phyloP scores from a whole-genome alignment of 2,888 invertebrate genomes.

The Leucoptera coffeella region DNA sequence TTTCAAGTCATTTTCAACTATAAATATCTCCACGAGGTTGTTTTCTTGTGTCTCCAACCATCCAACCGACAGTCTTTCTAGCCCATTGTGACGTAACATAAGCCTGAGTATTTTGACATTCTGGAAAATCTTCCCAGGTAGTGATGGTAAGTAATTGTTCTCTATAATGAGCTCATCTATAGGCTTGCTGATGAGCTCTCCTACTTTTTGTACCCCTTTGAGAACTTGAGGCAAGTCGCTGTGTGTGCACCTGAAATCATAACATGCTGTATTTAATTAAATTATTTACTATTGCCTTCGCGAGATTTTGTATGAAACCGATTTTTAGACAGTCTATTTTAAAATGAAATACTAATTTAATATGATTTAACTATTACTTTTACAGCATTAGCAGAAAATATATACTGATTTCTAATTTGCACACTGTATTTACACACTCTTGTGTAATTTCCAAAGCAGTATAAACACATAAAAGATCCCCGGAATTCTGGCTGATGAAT shows the following conservation, averaged over 20 bases:
- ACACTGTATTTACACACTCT: too few species aligned
- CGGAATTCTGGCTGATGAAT: too few species aligned
- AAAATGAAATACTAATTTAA: too few species aligned
- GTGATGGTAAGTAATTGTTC: slow-evolving; percentile 77
- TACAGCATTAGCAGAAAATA: too few species aligned
- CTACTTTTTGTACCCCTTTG: slow-evolving; percentile 65
- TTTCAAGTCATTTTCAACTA: slow-evolving; percentile 77
- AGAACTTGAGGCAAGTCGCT: slow-evolving; percentile 75
- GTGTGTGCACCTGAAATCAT: slow-evolving; percentile 76
- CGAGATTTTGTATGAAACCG: too few species aligned
- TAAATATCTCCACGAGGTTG: slow-evolving; percentile 72
- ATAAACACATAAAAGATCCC: too few species aligned
- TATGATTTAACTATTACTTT: too few species aligned
- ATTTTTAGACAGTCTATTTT: too few species aligned
- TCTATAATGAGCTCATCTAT: slow-evolving; percentile 84
- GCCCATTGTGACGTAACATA: slow-evolving; percentile 77
- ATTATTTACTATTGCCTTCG: too few species aligned
- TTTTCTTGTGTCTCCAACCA: slow-evolving; percentile 77
- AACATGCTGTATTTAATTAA: too few species aligned
- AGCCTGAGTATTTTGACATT: slow-evolving; percentile 68
- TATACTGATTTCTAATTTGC: too few species aligned
- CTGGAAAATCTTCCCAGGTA: slow-evolving; percentile 78
- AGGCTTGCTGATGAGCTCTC: slow-evolving; percentile 59
- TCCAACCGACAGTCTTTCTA: slow-evolving; percentile 74
- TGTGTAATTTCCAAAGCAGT: too few species aligned